These are phyloP conservation scores for Cryptotermes secundus DNA, from an alignment of 1,140 invertebrate genomes.

Conservation along the genomic window DNA sequence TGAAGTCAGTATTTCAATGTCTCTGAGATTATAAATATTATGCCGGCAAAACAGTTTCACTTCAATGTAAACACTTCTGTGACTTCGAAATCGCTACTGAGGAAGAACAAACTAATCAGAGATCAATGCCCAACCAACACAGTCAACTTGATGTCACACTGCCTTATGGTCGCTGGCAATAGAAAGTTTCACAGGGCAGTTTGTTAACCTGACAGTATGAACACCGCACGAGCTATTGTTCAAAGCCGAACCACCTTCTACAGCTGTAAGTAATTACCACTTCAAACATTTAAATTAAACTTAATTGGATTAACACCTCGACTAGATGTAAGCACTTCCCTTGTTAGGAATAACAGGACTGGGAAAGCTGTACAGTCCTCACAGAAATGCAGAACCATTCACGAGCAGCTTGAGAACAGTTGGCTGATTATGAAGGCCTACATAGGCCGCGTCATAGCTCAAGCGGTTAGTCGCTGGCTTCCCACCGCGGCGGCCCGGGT, in stretches of 20 bases:
- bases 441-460: too few relatives aligned
- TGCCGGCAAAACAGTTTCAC: too few relatives aligned
- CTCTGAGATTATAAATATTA: too few relatives aligned
- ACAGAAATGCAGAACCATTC: neutral
- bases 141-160: neutral
- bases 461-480: too few relatives aligned
- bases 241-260: neutral
- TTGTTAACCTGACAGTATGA: neutral
- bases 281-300: conserved; percentile 10
- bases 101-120: neutral
- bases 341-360: neutral
- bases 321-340: neutral
- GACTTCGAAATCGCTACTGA: too few relatives aligned
- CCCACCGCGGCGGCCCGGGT: too few relatives aligned
- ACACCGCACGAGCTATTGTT: neutral
- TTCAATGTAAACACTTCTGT: too few relatives aligned
- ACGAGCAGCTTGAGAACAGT: neutral
- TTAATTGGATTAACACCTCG: conserved; percentile 11
- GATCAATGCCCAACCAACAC: neutral
- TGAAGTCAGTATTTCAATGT: too few relatives aligned
- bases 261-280: conserved; percentile 6
- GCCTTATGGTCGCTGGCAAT: neutral
- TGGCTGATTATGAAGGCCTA: too few relatives aligned
- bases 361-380: conserved; percentile 1
- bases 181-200: neutral